Conservation (phyloP, 64 coral and sea anemone genomes). For the Montipora foliosa region DNA sequence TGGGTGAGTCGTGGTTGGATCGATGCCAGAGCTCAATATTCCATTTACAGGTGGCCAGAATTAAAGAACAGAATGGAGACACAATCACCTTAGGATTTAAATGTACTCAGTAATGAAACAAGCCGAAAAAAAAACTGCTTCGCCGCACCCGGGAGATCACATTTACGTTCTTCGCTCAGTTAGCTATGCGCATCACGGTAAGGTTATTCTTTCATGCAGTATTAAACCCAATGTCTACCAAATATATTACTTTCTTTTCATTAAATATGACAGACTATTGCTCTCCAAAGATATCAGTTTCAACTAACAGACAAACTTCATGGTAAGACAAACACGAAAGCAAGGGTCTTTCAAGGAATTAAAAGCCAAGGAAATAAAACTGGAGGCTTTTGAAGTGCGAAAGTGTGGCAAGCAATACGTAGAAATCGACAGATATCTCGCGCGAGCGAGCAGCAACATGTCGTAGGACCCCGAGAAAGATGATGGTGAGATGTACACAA, state of each 20-base stretch:
- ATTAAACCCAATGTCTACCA: neutral
- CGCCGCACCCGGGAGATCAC: constrained; percentile 36
- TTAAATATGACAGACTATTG: neutral
- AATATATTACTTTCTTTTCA: neutral
- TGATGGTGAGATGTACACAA: no score
- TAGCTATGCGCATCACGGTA: constrained; percentile 72
- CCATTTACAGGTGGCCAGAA: constrained; percentile 6
- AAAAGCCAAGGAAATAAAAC: neutral
- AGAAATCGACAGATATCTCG: no score
- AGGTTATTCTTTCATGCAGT: neutral
- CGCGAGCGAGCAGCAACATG: no score
- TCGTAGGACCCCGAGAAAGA: no score
- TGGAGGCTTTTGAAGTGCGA: neutral
- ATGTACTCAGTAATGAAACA: constrained; percentile 5
- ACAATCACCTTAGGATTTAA: neutral
- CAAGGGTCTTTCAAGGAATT: neutral
- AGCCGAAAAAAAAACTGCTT: neutral
- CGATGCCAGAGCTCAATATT: neutral
- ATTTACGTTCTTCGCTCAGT: constrained; percentile 61
- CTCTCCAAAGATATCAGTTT: neutral
- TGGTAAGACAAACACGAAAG: no score
- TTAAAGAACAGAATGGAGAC: neutral
- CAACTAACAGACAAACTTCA: no score
- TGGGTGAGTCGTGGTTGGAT: neutral
- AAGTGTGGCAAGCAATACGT: no score